These are phyloP conservation scores for Borostomias antarcticus DNA, from an alignment of 2,797 vertebrate species.

Conservation along the genomic window DNA sequence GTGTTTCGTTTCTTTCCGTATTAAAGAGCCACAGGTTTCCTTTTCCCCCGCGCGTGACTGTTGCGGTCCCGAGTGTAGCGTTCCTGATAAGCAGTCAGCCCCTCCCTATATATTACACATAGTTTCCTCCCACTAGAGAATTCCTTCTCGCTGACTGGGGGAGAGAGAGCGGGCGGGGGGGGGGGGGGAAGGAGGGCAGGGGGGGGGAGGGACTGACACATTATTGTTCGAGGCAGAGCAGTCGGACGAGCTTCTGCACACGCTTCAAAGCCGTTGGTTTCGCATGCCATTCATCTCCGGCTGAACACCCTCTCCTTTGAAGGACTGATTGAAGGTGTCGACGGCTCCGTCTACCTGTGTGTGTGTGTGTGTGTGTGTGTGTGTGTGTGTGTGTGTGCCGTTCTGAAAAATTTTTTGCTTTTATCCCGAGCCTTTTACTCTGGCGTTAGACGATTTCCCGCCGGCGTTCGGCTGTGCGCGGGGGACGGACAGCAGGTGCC, in stretches of 20 bases:
- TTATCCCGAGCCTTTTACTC: neutral
- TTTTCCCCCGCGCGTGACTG: too few relatives aligned
- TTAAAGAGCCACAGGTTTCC: too few relatives aligned
- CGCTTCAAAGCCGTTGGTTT: too few relatives aligned
- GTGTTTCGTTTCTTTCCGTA: too few relatives aligned
- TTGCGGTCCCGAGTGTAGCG: neutral
- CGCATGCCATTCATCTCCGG: too few relatives aligned
- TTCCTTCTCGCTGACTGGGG: constrained; percentile 45
- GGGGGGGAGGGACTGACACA: constrained; percentile 37
- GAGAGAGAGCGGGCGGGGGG: too few relatives aligned
- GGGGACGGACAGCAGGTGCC: neutral
- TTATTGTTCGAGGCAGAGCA: constrained; percentile 11
- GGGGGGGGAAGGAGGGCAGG: too few relatives aligned
- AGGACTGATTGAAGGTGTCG: too few relatives aligned
- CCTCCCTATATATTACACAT: constrained; percentile 33
- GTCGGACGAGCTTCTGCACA: neutral
- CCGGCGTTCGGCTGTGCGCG: neutral
- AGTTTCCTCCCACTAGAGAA: constrained; percentile 52
- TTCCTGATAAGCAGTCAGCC: constrained; percentile 9
- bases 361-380: too few relatives aligned
- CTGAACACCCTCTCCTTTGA: neutral
- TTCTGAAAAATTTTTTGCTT: neutral
- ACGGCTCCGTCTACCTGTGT: too few relatives aligned
- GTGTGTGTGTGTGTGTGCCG: too few relatives aligned
- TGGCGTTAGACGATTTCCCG: neutral